Percentiles rank a stretch among this genome's conserved stretches.
phyloP scores from a whole-genome alignment of 1,140 invertebrate genomes.

The Mactra quadrangularis region DNA sequence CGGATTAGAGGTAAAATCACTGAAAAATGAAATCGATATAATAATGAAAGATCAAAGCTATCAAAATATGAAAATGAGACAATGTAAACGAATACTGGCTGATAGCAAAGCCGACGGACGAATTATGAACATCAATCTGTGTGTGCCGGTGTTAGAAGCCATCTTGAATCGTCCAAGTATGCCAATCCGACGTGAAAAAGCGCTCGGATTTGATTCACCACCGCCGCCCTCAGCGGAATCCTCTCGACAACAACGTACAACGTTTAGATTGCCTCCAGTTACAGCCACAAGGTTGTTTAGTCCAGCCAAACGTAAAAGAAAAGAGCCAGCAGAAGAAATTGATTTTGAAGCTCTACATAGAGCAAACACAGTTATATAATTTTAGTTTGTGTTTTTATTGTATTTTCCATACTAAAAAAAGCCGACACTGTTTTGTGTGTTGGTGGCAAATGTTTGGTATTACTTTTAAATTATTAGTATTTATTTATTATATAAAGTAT shows the following conservation, averaged over 20 bases:
- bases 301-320: slow-evolving; percentile 27
- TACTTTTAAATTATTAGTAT: no score
- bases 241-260: background rate
- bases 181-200: slow-evolving; percentile 17
- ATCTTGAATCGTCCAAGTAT: slow-evolving; percentile 55
- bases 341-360: slow-evolving; percentile 3
- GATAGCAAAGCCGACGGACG: slow-evolving; percentile 51
- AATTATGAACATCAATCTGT: slow-evolving; percentile 53
- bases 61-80: slow-evolving; percentile 42
- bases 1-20: slow-evolving; percentile 55
- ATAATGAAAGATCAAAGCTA: slow-evolving; percentile 53
- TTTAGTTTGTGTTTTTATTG: no score
- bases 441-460: no score
- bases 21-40: slow-evolving; percentile 49
- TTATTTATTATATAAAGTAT: no score
- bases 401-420: no score
- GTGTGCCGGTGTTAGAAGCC: slow-evolving; percentile 45
- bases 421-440: no score
- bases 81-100: slow-evolving; percentile 31
- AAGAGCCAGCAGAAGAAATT: background rate
- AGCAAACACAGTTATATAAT: slow-evolving; percentile 48
- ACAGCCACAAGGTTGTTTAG: slow-evolving; percentile 45
- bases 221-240: background rate
- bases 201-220: slow-evolving; percentile 43
- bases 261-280: slow-evolving; percentile 44